Percentiles rank a stretch among this genome's conserved stretches.
These are phyloP conservation scores for Drosophila pegasa DNA, from an alignment of 2,888 invertebrate genomes.

Conservation along the genomic window DNA sequence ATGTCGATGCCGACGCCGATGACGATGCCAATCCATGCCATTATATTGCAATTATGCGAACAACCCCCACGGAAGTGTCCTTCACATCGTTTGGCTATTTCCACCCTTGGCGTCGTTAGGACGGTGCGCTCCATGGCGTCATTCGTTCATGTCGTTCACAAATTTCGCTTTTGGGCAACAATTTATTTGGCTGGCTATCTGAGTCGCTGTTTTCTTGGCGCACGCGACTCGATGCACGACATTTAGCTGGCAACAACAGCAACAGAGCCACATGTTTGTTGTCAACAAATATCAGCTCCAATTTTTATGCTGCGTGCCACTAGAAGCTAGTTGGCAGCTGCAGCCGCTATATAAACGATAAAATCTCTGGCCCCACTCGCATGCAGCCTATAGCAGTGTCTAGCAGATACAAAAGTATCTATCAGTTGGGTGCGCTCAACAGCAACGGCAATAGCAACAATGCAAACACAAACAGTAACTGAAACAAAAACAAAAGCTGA, in stretches of 20 bases:
- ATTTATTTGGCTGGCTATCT: constrained; percentile 38
- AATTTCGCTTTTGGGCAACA: constrained; percentile 59
- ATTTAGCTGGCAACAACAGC: constrained; percentile 19
- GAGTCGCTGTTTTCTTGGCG: constrained; percentile 36
- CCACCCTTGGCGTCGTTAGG: constrained; percentile 56
- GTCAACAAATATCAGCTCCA: constrained; percentile 74
- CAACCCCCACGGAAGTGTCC: constrained; percentile 56
- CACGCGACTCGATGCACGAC: constrained; percentile 38
- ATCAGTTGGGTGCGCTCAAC: constrained; percentile 31
- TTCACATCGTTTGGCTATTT: constrained; percentile 25
- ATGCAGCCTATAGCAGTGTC: constrained; percentile 50
- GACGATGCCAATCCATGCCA: constrained; percentile 48
- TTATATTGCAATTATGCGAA: constrained; percentile 74
- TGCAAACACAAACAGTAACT: no score
- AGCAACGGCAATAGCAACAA: constrained; percentile 13
- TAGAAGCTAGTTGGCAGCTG: constrained; percentile 54
- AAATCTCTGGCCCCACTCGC: constrained; percentile 59
- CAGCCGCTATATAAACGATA: constrained; percentile 37
- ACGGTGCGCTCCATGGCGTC: constrained; percentile 62
- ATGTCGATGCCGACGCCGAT: constrained; percentile 32
- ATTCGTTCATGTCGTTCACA: constrained; percentile 23
- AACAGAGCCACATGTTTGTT: constrained; percentile 71
- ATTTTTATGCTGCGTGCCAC: constrained; percentile 71
- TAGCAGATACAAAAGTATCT: constrained; percentile 69
- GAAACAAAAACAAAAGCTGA: constrained; percentile 9